Evolutionary conservation across 2,797 vertebrate genomes (phyloP).

Genomic region (Erpetoichthys calabaricus): DNA sequence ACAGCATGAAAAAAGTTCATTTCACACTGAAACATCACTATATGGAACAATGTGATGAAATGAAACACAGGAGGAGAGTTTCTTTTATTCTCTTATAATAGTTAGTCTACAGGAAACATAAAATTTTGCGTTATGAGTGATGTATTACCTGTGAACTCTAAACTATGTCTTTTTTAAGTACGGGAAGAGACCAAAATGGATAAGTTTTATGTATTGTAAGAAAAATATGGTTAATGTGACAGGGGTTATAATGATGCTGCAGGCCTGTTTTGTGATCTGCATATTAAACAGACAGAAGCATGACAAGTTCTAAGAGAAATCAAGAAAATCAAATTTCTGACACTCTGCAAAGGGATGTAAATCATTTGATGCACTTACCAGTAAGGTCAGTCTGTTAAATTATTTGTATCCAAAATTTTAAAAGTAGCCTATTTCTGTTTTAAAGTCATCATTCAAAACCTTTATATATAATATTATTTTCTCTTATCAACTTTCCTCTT

Average conservation of each 20-base stretch:
- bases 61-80: slow-evolving; percentile 65
- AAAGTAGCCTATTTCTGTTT: no score
- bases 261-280: slow-evolving; percentile 29
- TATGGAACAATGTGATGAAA: slow-evolving; percentile 72
- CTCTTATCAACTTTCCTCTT: no score
- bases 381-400: no score
- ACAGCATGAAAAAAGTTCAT: slow-evolving; percentile 79
- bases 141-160: slow-evolving; percentile 66
- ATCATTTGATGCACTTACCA: no score
- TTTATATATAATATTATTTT: no score
- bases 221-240: slow-evolving; percentile 48
- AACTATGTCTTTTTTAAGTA: slow-evolving; percentile 62
- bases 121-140: slow-evolving; percentile 69
- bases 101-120: slow-evolving; percentile 61
- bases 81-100: slow-evolving; percentile 65
- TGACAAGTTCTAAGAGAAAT: slow-evolving; percentile 23
- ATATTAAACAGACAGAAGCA: slow-evolving; percentile 26
- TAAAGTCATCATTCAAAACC: no score
- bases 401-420: no score
- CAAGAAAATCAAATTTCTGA: not conserved
- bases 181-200: slow-evolving; percentile 54
- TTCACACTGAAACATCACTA: slow-evolving; percentile 74
- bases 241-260: slow-evolving; percentile 38
- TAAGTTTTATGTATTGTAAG: slow-evolving; percentile 35
- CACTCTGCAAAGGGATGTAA: no score